Conservation (phyloP, 35 echinoderm and acorn worm species). For the Hemicentrotus pulcherrimus region DNA sequence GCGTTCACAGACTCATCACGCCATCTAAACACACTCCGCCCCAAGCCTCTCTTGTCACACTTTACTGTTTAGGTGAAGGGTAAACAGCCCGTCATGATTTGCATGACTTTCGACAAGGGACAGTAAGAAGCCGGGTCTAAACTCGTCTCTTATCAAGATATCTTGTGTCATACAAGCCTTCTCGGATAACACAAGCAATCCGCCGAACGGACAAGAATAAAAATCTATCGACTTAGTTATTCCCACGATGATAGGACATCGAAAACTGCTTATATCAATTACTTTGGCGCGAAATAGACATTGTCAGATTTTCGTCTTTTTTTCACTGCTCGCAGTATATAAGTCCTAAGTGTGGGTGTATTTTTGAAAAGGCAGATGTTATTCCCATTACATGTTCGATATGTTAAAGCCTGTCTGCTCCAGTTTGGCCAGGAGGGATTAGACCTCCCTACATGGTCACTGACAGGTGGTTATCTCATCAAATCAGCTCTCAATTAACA, state of each 20-base stretch:
- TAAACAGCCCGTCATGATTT: background rate
- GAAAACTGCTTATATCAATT: background rate
- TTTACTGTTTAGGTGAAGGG: background rate
- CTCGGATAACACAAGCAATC: background rate
- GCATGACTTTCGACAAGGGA: background rate
- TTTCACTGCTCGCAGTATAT: background rate
- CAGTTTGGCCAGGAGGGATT: too few relatives aligned
- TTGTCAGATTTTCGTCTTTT: background rate
- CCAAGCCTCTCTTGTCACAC: background rate
- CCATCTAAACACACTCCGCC: background rate
- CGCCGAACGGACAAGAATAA: background rate
- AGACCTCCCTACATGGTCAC: too few relatives aligned
- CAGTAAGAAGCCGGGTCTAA: background rate
- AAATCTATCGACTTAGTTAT: background rate
- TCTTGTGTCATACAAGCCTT: background rate
- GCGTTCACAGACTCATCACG: background rate
- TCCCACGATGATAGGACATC: background rate
- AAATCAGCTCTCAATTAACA: too few relatives aligned
- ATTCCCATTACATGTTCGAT: background rate
- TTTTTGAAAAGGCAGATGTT: background rate
- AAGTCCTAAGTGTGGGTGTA: background rate
- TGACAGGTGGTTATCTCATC: too few relatives aligned
- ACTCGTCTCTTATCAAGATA: background rate
- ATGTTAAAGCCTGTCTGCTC: too few relatives aligned
- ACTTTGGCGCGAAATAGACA: background rate